Evolutionary conservation across 2,888 invertebrate species (phyloP).

Genomic region (Tholera decimalis): DNA sequence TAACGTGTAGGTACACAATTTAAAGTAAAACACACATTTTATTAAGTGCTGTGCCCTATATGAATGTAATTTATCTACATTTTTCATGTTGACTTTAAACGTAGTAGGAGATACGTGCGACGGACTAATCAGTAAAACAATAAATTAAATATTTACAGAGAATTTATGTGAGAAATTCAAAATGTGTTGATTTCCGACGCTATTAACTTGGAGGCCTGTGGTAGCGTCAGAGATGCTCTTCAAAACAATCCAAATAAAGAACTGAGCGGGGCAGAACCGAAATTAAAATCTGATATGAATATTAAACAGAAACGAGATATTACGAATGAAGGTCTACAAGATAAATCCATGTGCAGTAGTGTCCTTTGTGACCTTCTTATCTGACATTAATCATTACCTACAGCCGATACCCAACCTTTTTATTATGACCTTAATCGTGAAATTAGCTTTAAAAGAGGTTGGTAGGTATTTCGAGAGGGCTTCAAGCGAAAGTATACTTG

Average conservation of each 20-base stretch:
- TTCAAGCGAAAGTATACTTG: too few species aligned
- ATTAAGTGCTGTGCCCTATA: constrained; percentile 25
- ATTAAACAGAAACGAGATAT: not conserved
- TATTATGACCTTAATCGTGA: not conserved
- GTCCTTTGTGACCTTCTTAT: not conserved
- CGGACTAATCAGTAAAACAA: constrained; percentile 11
- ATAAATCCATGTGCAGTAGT: not conserved
- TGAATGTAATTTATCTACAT: constrained; percentile 43
- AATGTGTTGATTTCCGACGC: constrained; percentile 3
- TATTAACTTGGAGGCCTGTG: constrained; percentile 34
- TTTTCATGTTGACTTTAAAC: constrained; percentile 23
- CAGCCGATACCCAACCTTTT: not conserved
- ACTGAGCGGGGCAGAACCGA: not conserved
- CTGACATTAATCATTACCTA: not conserved
- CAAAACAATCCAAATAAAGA: constrained; percentile 19
- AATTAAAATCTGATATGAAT: constrained; percentile 8
- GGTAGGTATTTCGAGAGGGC: too few species aligned
- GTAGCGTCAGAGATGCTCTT: constrained; percentile 9
- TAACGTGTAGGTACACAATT: constrained; percentile 44
- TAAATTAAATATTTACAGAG: constrained; percentile 20
- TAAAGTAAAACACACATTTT: constrained; percentile 43
- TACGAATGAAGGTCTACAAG: not conserved
- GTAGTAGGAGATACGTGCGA: not conserved
- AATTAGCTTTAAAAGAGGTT: not conserved
- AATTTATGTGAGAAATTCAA: not conserved